Evolutionary conservation across 2,113 vertebrate genomes (phyloP).

Genomic region (Pollimyrus isidori): DNA sequence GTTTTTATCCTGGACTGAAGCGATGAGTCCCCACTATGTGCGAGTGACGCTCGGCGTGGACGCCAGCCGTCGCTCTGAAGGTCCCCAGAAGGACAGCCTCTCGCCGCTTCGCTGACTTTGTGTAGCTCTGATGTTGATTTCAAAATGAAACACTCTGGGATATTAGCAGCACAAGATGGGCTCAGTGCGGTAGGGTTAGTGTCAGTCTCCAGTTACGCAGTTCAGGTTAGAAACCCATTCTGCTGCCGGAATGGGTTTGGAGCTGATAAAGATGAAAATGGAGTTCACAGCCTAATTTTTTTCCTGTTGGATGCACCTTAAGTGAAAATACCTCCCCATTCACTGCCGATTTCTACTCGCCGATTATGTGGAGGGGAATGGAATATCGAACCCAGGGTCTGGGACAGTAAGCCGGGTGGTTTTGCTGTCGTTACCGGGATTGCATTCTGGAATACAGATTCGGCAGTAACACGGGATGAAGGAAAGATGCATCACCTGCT

Average conservation of each 20-base stretch:
- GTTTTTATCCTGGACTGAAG: neutral
- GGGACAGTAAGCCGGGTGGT: neutral
- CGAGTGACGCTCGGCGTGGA: no score
- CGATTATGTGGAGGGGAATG: neutral
- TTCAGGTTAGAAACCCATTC: neutral
- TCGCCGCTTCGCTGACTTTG: neutral
- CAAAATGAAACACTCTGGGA: neutral
- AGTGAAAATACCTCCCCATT: neutral
- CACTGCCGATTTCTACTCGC: neutral
- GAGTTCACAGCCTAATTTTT: no score
- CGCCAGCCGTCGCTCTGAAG: neutral
- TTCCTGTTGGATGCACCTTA: neutral
- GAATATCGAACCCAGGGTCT: neutral
- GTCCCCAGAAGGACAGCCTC: neutral
- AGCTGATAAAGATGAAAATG: no score
- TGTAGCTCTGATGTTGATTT: neutral
- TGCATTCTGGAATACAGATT: neutral
- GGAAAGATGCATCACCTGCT: neutral
- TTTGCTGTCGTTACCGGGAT: neutral
- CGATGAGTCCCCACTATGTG: neutral
- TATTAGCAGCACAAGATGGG: no score
- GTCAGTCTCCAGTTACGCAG: no score
- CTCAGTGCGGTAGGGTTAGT: neutral
- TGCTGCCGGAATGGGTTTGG: neutral
- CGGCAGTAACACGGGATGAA: neutral